Percentiles rank a stretch among this genome's conserved stretches.
These are phyloP conservation scores for Rhabdomys pumilio DNA, from an alignment of 2,797 vertebrate species.

Conservation along the genomic window DNA sequence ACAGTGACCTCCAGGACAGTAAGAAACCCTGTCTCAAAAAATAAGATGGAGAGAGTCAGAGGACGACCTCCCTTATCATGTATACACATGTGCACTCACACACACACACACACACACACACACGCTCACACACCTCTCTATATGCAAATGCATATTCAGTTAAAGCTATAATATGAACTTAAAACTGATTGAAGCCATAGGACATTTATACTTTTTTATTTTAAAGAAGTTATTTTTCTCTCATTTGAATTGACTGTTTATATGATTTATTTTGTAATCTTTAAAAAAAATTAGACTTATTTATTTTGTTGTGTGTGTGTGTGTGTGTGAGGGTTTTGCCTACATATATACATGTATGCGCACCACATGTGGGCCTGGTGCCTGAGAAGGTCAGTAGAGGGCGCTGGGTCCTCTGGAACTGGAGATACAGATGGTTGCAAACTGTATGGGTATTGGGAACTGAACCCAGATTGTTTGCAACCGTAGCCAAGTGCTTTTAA, in stretches of 20 bases:
- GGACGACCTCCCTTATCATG: background rate
- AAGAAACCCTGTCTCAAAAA: background rate
- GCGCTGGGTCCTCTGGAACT: background rate
- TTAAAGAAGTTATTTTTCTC: background rate
- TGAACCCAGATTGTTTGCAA: background rate
- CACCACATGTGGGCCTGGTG: background rate
- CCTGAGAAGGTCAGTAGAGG: background rate
- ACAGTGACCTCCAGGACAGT: background rate
- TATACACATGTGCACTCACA: background rate
- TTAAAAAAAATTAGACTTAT: background rate
- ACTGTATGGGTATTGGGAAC: background rate
- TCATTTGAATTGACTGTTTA: slow-evolving; percentile 2
- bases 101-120: background rate
- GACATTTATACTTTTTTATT: slow-evolving; percentile 18
- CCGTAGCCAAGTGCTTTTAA: background rate
- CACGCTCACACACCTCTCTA: background rate
- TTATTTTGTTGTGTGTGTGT: background rate
- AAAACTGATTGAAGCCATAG: slow-evolving; percentile 15
- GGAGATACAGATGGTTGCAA: background rate
- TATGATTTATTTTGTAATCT: slow-evolving; percentile 38
- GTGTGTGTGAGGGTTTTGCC: background rate
- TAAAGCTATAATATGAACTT: slow-evolving; percentile 47
- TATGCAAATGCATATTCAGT: slow-evolving; percentile 8
- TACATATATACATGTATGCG: background rate
- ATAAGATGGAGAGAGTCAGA: background rate